Percentiles rank a stretch among this genome's conserved stretches.
phyloP scores from a whole-genome alignment of 2,113 vertebrate genomes.

The Tretioscincus oriximinensis region DNA sequence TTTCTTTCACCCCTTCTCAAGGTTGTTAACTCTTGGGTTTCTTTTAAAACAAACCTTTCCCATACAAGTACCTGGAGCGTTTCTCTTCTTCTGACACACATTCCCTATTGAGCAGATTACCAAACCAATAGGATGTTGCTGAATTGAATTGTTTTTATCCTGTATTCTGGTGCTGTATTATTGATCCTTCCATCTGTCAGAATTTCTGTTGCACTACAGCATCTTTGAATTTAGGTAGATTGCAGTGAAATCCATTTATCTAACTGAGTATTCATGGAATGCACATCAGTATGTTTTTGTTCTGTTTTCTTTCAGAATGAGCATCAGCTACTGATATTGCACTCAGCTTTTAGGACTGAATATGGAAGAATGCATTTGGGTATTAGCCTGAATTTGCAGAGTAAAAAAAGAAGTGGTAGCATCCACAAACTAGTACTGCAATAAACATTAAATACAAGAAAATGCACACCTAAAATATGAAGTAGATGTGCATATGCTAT shows the following conservation, averaged over 20 bases:
- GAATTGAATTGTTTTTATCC: constrained; percentile 7
- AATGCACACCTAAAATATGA: no score
- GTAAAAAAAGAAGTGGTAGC: no score
- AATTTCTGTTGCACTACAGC: neutral
- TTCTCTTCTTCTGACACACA: neutral
- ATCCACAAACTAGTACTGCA: no score
- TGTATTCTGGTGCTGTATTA: neutral
- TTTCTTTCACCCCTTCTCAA: neutral
- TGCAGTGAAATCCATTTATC: constrained; percentile 13
- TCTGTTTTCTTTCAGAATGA: constrained; percentile 12
- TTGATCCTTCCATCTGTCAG: neutral
- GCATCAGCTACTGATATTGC: neutral
- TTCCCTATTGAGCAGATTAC: neutral
- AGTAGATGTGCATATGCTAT: no score
- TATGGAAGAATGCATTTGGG: fast-evolving
- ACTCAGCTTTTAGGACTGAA: neutral
- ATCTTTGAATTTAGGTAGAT: neutral
- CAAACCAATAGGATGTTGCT: neutral
- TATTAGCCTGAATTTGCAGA: no score
- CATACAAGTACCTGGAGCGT: neutral
- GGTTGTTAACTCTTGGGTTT: neutral
- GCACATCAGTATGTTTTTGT: neutral
- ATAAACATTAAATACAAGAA: no score
- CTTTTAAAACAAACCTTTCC: neutral
- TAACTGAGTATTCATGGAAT: constrained; percentile 4